These are phyloP conservation scores for Acheta domesticus DNA, from an alignment of 2,888 invertebrate species.

Conservation along the genomic window DNA sequence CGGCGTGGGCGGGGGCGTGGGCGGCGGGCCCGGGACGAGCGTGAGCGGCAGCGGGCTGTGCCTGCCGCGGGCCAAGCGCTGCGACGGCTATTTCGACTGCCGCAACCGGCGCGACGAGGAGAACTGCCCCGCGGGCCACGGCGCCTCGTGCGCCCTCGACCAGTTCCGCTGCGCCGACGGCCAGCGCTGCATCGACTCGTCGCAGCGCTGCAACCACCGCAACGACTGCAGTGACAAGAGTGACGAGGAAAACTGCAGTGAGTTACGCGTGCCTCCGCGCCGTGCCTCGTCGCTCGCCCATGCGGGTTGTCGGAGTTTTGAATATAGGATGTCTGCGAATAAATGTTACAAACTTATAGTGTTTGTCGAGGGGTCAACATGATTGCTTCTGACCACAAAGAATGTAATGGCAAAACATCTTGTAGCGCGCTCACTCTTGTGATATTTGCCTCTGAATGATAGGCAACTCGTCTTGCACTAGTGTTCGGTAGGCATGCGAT, in stretches of 20 bases:
- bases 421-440: no score
- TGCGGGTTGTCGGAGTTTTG: no score
- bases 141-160: conserved; percentile 65
- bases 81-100: conserved; percentile 90
- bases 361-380: no score
- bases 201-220: conserved; percentile 79
- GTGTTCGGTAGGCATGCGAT: no score
- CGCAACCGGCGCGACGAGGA: conserved; percentile 78
- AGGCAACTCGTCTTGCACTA: no score
- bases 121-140: conserved; percentile 57
- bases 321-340: no score
- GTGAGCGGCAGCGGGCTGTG: conserved; percentile 58
- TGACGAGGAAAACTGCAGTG: conserved; percentile 86
- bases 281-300: not conserved
- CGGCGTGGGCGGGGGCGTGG: conserved; percentile 49
- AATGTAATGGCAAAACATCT: no score
- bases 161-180: conserved; percentile 82
- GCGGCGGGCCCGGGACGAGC: conserved; percentile 74
- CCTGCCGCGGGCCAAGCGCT: conserved; percentile 81
- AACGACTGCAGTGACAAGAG: conserved; percentile 89
- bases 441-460: no score
- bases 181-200: conserved; percentile 72
- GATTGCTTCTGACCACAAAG: no score
- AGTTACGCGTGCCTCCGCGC: conserved; percentile 46
- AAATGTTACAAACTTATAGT: no score